phyloP scores from a whole-genome alignment of 2,888 invertebrate species.

The Rutpela maculata region DNA sequence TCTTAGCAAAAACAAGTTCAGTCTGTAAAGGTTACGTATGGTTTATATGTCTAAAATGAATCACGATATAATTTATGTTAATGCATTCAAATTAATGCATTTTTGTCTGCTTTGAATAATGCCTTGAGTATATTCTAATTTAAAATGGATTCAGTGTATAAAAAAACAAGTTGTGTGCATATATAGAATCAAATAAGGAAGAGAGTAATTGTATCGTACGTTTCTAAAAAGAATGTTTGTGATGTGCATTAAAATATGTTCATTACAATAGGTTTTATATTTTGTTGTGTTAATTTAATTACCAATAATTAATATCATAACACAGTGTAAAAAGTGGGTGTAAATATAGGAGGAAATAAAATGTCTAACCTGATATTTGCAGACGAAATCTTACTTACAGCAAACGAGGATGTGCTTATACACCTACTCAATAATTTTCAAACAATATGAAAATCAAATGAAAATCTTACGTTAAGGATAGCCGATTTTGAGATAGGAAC shows the following conservation, averaged over 20 bases:
- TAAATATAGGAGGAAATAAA: too few species aligned
- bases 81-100: not conserved
- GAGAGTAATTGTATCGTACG: not conserved
- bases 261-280: too few species aligned
- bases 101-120: constrained; percentile 1
- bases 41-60: constrained; percentile 5
- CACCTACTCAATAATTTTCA: too few species aligned
- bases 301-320: too few species aligned
- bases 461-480: too few species aligned
- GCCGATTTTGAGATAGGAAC: too few species aligned
- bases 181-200: not conserved
- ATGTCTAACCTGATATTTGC: too few species aligned
- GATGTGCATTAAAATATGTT: not conserved
- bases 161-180: not conserved
- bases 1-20: not conserved
- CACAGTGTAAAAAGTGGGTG: too few species aligned
- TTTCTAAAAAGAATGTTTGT: not conserved
- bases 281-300: too few species aligned
- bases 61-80: not conserved
- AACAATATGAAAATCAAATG: too few species aligned
- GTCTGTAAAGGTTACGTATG: constrained; percentile 1
- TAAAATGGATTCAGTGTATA: not conserved
- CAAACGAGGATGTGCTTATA: too few species aligned
- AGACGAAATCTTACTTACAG: too few species aligned
- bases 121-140: constrained; percentile 3